These are phyloP conservation scores for Trachemys scripta DNA, from an alignment of 2,113 vertebrate genomes.

Conservation along the genomic window DNA sequence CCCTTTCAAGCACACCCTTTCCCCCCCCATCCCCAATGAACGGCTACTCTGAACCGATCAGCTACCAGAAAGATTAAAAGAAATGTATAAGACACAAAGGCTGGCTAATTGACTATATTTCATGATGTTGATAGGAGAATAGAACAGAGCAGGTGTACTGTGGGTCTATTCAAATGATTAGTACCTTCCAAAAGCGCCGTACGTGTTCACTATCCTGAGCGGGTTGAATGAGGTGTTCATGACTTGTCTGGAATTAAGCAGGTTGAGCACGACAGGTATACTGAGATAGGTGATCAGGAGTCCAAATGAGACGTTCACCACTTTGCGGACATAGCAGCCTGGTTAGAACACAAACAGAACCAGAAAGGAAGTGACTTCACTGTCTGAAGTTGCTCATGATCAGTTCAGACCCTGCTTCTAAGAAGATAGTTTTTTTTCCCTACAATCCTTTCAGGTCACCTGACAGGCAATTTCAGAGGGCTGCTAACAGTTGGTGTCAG, in stretches of 20 bases:
- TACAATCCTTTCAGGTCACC: neutral
- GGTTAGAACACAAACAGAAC: neutral
- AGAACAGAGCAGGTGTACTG: neutral
- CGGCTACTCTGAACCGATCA: neutral
- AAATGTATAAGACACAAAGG: accelerated
- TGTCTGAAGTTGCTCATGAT: accelerated
- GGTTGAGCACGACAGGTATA: slow-evolving; percentile 90
- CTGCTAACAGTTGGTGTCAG: neutral
- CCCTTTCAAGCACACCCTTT: neutral
- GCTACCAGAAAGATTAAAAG: neutral
- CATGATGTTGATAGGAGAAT: neutral
- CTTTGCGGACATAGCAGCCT: slow-evolving; percentile 79
- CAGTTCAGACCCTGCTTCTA: accelerated
- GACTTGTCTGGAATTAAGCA: slow-evolving; percentile 89
- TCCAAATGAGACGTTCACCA: slow-evolving; percentile 85
- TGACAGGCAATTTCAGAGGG: neutral
- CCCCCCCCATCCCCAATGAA: neutral
- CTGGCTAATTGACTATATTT: neutral
- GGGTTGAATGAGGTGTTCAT: slow-evolving; percentile 96
- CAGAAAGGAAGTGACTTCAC: neutral
- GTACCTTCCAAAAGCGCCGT: slow-evolving; percentile 97
- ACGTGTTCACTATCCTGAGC: slow-evolving; percentile 95
- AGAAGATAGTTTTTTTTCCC: accelerated
- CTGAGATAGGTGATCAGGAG: slow-evolving; percentile 90
- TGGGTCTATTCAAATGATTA: accelerated